Evolutionary conservation across 2,888 invertebrate species (phyloP), one percentile per base, ranked within the genome.

Genomic region (Nasonia oneida): DNA sequence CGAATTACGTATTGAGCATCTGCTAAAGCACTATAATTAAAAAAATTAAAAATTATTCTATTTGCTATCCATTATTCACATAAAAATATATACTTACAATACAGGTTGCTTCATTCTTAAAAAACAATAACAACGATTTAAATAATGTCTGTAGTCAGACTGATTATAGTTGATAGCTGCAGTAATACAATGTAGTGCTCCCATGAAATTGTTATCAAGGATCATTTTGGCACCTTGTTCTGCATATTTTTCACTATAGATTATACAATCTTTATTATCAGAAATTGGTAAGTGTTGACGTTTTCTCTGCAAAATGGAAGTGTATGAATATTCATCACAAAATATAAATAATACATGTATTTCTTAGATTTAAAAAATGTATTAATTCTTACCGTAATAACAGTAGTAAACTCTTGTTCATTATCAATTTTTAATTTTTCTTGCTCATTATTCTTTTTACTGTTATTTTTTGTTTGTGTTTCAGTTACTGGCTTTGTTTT

Each of bases 111-210:
- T 81, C n/a, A 84, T 64, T 87, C 87, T 81, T 80, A 88, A 85
- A 81, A 83, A 86, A 74, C 80, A 87, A 47, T 76, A 87, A 53
- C 78, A 81, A 8, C 89, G 87, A 83, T 89, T 88, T 4, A 89
- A 81, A 57, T 86, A 88, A 79, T 87, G 89, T 18, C 88, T 84
- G 29, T 87, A 80, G 80, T 88, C 86, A 67, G n/a, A 37, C n/a
- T 79, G 67, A 61, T 87, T 83, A 1, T 83, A 82, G 15, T 42
- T 12, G 12, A 89, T 85, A 12, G 87, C 87, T 74, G 81, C 84
- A 15, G 33, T 47, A 18, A 89, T 80, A 85, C 47, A 83, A 4
- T 74, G 14, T 4, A 88, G 15, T 23, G 50, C 88, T 23, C 64
- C 53, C 12, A 61, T 15, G 0, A 79, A 23, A 67, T 88, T 70